Evolutionary conservation across 2,113 vertebrate species (phyloP).

Genomic region (Brachirus orientalis): DNA sequence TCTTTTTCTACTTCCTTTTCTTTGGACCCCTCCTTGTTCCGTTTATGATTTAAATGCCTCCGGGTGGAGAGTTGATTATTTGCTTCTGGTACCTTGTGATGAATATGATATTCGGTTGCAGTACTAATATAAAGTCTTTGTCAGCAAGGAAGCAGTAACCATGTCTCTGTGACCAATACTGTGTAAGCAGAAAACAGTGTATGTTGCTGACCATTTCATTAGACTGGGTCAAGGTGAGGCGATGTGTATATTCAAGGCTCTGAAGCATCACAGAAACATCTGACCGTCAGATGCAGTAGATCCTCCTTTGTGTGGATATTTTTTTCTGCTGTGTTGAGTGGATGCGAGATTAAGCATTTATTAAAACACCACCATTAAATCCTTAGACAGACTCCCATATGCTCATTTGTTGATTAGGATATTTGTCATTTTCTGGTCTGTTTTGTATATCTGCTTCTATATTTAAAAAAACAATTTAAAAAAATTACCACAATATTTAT

Average conservation of each 20-base stretch:
- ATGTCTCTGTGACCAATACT: no score
- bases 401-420: background rate
- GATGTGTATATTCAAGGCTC: conserved; percentile 6
- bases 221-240: conserved; percentile 62
- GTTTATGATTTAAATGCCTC: conserved; percentile 50
- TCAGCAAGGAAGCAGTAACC: conserved; percentile 33
- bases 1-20: conserved; percentile 13
- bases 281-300: no score
- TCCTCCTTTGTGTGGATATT: conserved; percentile 18
- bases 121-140: conserved; percentile 27
- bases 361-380: no score
- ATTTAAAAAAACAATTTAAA: no score
- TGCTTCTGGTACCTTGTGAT: conserved; percentile 32
- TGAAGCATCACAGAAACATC: conserved; percentile 42
- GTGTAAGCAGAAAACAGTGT: no score
- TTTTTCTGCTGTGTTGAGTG: conserved; percentile 20
- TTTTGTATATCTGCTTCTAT: no score
- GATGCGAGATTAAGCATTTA: conserved; percentile 26
- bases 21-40: conserved; percentile 29
- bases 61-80: conserved; percentile 27
- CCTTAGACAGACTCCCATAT: background rate
- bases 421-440: background rate
- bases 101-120: conserved; percentile 26
- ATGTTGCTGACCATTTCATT: conserved; percentile 24
- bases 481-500: background rate